Percentiles rank a stretch among this genome's conserved stretches.
Conservation (phyloP, 2,888 invertebrate genomes). For the Capitulum mitella region DNA sequence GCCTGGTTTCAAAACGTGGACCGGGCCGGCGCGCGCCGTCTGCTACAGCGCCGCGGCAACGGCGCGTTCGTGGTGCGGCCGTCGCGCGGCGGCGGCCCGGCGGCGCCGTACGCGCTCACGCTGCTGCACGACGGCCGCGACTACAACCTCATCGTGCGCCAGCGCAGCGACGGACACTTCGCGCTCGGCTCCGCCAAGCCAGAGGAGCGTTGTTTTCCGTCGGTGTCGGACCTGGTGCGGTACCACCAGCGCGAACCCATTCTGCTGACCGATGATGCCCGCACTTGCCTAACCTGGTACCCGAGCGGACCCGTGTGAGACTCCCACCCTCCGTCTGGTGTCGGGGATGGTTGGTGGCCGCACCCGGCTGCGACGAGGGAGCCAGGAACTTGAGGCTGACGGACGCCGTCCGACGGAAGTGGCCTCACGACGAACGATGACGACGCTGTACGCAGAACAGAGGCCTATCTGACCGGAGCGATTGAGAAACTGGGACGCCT, state of each 20-base stretch:
- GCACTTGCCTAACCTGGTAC: not conserved
- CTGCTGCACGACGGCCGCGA: not conserved
- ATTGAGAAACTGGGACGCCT: too few species aligned
- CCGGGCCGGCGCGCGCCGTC: not conserved
- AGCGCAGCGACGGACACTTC: not conserved
- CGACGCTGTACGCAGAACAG: too few species aligned
- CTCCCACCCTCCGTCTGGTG: too few species aligned
- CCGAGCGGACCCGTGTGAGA: not conserved
- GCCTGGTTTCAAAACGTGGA: not conserved
- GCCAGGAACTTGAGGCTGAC: too few species aligned
- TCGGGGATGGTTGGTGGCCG: too few species aligned
- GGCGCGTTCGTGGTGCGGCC: slow-evolving; percentile 4
- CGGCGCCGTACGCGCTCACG: not conserved
- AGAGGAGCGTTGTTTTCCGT: not conserved
- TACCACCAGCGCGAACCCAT: not conserved
- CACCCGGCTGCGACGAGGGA: too few species aligned
- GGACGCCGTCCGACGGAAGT: too few species aligned
- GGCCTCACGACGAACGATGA: too few species aligned
- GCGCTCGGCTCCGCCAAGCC: not conserved
- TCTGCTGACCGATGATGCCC: not conserved
- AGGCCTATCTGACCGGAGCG: too few species aligned
- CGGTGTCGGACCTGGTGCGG: not conserved
- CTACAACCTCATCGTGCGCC: not conserved
- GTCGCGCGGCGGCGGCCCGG: not conserved
- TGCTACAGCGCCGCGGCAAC: not conserved